Evolutionary conservation across 1,140 invertebrate genomes (phyloP), one percentile per base, ranked within the genome.

Genomic region (Panagrolaimus sp.): DNA sequence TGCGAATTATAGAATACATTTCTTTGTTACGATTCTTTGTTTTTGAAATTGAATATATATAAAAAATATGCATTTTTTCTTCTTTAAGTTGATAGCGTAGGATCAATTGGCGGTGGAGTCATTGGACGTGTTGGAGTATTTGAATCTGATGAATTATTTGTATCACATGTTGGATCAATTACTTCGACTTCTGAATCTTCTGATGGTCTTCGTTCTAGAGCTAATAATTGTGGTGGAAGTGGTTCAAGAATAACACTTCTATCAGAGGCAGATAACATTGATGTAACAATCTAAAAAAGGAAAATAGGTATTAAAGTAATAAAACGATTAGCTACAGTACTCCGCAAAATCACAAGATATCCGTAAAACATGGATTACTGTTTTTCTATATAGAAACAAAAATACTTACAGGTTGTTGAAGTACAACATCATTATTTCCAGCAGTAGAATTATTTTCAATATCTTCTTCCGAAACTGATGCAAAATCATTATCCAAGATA

Each of bases 121-220:
- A 38, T 38, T 38, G 31, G 2, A 4, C 31, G 31, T 38, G 31
- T 38, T 38, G 31, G 31, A 38, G 31, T 38, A 38, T 4, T 38
- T 38, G 31, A 38, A 38, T 38, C 7, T 38, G 31, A 7, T 38
- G 31, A 38, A 38, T 38, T 38, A 7, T 38, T 38, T 2, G 7
- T 38, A 38, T 38, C 31, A 38, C 31, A 38, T 38, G 31, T 38
- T 38, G 31, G 31, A 16, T 20, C 51, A 16, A 57, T 20, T 20
- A 57, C 51, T 57, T 57, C 51, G n/a, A 57, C 27, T 57, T 57
- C 51, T 11, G 13, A n/a, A 20, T 57, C 51, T 25, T 57, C 27
- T 11, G 14, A 20, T 20, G 51, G 51, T 13, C 27, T 14, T 11
- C 51, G 11, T 13, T 16, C 20, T 9, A 57, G n/a, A 27, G 51